Evolutionary conservation across 1,140 invertebrate species (phyloP).

Genomic region (Drosophila nigromelanica): DNA sequence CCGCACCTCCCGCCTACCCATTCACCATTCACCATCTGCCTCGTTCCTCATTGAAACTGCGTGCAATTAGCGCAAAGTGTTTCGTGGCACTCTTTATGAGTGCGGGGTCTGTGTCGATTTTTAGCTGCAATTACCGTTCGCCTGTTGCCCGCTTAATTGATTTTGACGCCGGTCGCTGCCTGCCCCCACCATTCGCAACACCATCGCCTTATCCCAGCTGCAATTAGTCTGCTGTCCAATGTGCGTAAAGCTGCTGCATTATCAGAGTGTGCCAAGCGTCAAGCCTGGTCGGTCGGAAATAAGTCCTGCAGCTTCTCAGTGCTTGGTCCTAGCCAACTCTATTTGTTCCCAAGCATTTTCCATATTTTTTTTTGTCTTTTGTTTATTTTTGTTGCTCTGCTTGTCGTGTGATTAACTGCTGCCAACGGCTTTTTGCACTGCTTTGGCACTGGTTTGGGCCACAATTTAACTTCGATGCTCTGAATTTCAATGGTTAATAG

Average conservation of each 20-base stretch:
- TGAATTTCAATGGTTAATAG: slow-evolving; percentile 2
- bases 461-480: slow-evolving; percentile 20
- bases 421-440: slow-evolving; percentile 41
- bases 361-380: slow-evolving; percentile 15
- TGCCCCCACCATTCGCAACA: not conserved
- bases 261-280: slow-evolving; percentile 46
- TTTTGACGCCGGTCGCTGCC: slow-evolving; percentile 69
- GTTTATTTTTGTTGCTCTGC: slow-evolving; percentile 52
- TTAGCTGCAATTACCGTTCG: slow-evolving; percentile 76
- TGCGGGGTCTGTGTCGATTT: slow-evolving; percentile 43
- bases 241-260: slow-evolving; percentile 62
- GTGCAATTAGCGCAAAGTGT: slow-evolving; percentile 80
- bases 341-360: slow-evolving; percentile 32
- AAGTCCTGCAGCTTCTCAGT: slow-evolving; percentile 26
- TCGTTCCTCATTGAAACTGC: slow-evolving; percentile 51
- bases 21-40: not conserved
- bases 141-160: slow-evolving; percentile 79
- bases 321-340: slow-evolving; percentile 21
- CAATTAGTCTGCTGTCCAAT: slow-evolving; percentile 65
- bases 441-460: slow-evolving; percentile 9
- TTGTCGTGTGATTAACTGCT: slow-evolving; percentile 74
- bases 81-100: slow-evolving; percentile 53
- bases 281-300: slow-evolving; percentile 20
- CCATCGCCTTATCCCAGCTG: slow-evolving; percentile 25
- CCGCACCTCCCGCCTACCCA: no score